Base-by-base conservation (phyloP, 2,888 invertebrate species). In the Troides oblongomaculatus region DNA sequence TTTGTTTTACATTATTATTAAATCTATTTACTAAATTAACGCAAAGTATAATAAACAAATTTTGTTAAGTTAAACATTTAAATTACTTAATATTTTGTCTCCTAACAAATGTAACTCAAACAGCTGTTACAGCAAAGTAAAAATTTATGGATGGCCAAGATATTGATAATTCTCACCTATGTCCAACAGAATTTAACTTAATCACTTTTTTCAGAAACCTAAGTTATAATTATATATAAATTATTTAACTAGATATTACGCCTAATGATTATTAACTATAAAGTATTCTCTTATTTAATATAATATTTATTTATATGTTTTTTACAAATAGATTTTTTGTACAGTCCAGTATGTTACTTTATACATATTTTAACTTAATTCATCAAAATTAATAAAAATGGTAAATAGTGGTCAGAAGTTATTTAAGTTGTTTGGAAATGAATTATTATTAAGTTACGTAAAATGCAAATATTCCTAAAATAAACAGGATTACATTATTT, bases 101-200 rank as follows among this genome's bases (percentile, higher is more conserved):
- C 36, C n/a, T 59, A 50, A 57, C 56, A 57, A 68, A 46, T 62
- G 18, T 5, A 39, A 58, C 23, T 4, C 17, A 39, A 60, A 18
- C 43, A 18, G 57, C 23, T 43, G 23, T 43, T 64, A 1, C 21
- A 39, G 64, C 64, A 58, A 23, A 58, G 2, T 17, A 57, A 59
- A 50, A n/a, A 10, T 58, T 58, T 53, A 12, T 53, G 53, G 57
- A 58, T 58, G 23, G 10, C 23, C 57, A 68, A 43, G n/a, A 66
- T n/a, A 67, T 67, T 89, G 92, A 92, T 91, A 92, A 92, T 92
- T 91, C 90, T 90, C 92, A 89, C 90, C 79, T 83, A 92, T 92
- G 92, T 91, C 92, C 92, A 90, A 89, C 50, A n/a, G 50, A 60
- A 39, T 36, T 61, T n/a, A 21, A 57, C 56, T 64, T 64, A 66